These are phyloP conservation scores for Dinocampus coccinellae DNA, from an alignment of 2,888 invertebrate species.

Conservation along the genomic window DNA sequence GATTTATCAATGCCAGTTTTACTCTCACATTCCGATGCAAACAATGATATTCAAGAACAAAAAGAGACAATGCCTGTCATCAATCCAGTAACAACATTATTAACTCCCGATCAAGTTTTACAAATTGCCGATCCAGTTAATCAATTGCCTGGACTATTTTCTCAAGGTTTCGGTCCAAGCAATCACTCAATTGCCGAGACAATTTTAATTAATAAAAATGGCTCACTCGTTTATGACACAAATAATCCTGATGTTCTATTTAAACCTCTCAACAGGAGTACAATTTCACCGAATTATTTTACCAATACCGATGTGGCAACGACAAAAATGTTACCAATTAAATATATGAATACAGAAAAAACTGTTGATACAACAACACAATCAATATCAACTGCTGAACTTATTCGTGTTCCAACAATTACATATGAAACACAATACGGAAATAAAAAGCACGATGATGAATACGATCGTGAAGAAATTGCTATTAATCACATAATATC, in stretches of 20 bases:
- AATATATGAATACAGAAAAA: constrained; percentile 23
- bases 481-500: constrained; percentile 70
- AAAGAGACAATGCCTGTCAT: constrained; percentile 38
- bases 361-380: constrained; percentile 6
- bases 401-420: constrained; percentile 67
- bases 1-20: constrained; percentile 59
- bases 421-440: constrained; percentile 59
- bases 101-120: constrained; percentile 63
- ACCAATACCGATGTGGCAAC: constrained; percentile 28
- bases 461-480: constrained; percentile 63
- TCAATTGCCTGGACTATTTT: constrained; percentile 64
- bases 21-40: constrained; percentile 55
- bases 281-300: constrained; percentile 33
- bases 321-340: constrained; percentile 24
- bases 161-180: constrained; percentile 59
- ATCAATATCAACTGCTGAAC: constrained; percentile 43
- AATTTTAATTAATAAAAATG: constrained; percentile 68
- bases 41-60: constrained; percentile 55
- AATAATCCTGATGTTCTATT: constrained; percentile 68
- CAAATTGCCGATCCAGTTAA: constrained; percentile 67
- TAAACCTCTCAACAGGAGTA: constrained; percentile 47
- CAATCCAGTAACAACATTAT: constrained; percentile 60
- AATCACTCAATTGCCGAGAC: constrained; percentile 65
- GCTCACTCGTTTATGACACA: constrained; percentile 63
- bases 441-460: constrained; percentile 61